Evolutionary conservation across 2,888 invertebrate species (phyloP), one percentile per base, ranked within the genome.

Genomic region (Chaitophorus viminalis): DNA sequence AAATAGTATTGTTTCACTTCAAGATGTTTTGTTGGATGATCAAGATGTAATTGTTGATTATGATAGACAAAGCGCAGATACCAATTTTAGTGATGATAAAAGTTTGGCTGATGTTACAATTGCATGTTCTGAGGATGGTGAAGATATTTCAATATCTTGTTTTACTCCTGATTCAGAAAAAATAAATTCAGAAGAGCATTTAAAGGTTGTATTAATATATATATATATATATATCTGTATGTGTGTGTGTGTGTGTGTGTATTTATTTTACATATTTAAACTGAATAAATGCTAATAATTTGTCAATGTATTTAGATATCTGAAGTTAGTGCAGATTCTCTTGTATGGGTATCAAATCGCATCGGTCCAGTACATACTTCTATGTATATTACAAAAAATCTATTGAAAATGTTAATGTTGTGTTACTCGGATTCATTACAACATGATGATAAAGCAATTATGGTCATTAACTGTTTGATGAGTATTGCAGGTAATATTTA

Each of bases 351-450:
- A 89, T 95, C 98, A 0, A 97, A 98, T 92, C 94, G 98, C 89
- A 92, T 99, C 31, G 99, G 99, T 0, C 99, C 99, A 0, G 97
- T 99, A 78, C 93, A 99, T 39, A 97, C 98, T 0, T 97, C 98
- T 72, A 94, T 96, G 90, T 95, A 97, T 92, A 93, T 99, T 52
- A 96, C 98, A 0, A 94, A 97, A 89, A 98, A 98, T 92, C 93
- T 99, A 89, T 93, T 99, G 21, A 94, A 98, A 91, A 98, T 99
- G 96, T 92, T 99, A 84, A 96, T 98, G 0, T 92, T 99, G 5
- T 99, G 99, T 92, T 99, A 98, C 91, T 95, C 97, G 36, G 97
- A 96, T 0, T 94, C 94, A 76, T 39, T 89, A 76, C 82, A 89
- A 68, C 88, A 89, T 0, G 99, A 99, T 92, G 93, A 93, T 86